Evolutionary conservation across 2,888 invertebrate species (phyloP).

Genomic region (Blastobasis adustella): DNA sequence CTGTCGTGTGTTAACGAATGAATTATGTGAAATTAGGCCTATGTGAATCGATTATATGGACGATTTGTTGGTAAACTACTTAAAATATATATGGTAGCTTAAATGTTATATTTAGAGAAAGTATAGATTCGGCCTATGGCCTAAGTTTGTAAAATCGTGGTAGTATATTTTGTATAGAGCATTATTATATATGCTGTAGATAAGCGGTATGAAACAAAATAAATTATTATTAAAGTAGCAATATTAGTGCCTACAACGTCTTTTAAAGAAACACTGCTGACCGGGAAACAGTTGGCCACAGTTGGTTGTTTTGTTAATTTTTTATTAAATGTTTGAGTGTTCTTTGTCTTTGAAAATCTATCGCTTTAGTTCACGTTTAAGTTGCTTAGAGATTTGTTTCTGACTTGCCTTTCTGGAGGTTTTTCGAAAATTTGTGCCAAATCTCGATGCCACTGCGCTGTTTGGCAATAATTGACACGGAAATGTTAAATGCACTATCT

Average conservation of each 20-base stretch:
- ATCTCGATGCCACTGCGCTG: slow-evolving; percentile 43
- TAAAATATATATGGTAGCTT: slow-evolving; percentile 44
- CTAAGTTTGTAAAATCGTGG: slow-evolving; percentile 62
- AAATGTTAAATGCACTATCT: slow-evolving; percentile 10
- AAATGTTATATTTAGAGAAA: slow-evolving; percentile 62
- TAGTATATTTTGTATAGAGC: slow-evolving; percentile 70
- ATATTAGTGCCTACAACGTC: slow-evolving; percentile 72
- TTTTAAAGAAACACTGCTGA: slow-evolving; percentile 61
- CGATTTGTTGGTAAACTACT: slow-evolving; percentile 41
- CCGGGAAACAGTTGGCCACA: slow-evolving; percentile 31
- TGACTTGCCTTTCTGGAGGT: slow-evolving; percentile 21
- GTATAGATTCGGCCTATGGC: slow-evolving; percentile 55
- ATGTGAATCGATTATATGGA: slow-evolving; percentile 21
- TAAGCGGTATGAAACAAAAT: slow-evolving; percentile 43
- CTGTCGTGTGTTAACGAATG: slow-evolving; percentile 1
- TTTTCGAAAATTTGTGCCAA: slow-evolving; percentile 53
- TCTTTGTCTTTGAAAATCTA: slow-evolving; percentile 36
- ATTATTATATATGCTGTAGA: slow-evolving; percentile 60
- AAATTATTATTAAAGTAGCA: slow-evolving; percentile 71
- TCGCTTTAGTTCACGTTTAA: slow-evolving; percentile 35
- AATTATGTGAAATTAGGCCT: slow-evolving; percentile 22
- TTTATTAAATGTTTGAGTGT: slow-evolving; percentile 61
- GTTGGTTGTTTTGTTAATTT: slow-evolving; percentile 63
- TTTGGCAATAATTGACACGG: slow-evolving; percentile 40
- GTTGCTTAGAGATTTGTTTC: slow-evolving; percentile 32